Evolutionary conservation across 2,888 invertebrate species (phyloP).

Genomic region (Carpatolechia fugitivella): DNA sequence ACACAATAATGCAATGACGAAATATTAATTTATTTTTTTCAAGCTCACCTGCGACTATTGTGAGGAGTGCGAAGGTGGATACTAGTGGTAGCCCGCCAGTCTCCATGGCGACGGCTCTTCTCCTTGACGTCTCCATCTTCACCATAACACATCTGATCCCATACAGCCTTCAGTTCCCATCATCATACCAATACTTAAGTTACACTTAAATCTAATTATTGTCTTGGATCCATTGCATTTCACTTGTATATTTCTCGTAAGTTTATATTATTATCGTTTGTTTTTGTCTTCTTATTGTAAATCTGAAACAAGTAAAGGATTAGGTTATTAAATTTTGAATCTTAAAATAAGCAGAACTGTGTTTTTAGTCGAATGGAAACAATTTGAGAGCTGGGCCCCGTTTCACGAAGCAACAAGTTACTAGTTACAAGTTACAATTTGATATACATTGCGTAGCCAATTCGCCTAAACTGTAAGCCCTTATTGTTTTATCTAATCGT

Average conservation of each 20-base stretch:
- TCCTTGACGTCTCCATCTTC: constrained; percentile 54
- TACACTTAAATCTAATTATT: constrained; percentile 27
- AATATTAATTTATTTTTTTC: no score
- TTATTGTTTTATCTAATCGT: no score
- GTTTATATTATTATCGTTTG: constrained; percentile 42
- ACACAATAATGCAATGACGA: no score
- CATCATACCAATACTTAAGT: constrained; percentile 38
- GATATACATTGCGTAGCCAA: no score
- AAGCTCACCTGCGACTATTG: constrained; percentile 73
- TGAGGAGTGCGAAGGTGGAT: constrained; percentile 69
- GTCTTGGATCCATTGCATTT: constrained; percentile 18
- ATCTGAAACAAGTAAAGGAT: constrained; percentile 50
- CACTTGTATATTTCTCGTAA: constrained; percentile 16
- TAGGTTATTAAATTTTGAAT: neutral
- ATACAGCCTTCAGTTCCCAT: constrained; percentile 39
- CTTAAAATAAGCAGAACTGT: neutral
- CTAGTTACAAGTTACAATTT: no score
- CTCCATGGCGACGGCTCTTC: constrained; percentile 62
- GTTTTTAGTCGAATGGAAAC: neutral
- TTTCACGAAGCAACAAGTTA: no score
- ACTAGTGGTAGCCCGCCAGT: constrained; percentile 65
- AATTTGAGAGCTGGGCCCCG: no score
- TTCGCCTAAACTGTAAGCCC: no score
- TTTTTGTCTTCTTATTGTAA: constrained; percentile 29
- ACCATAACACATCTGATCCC: constrained; percentile 46